Evolutionary conservation across 2,113 vertebrate genomes (phyloP).

Genomic region (Zosterops hypoxanthus): DNA sequence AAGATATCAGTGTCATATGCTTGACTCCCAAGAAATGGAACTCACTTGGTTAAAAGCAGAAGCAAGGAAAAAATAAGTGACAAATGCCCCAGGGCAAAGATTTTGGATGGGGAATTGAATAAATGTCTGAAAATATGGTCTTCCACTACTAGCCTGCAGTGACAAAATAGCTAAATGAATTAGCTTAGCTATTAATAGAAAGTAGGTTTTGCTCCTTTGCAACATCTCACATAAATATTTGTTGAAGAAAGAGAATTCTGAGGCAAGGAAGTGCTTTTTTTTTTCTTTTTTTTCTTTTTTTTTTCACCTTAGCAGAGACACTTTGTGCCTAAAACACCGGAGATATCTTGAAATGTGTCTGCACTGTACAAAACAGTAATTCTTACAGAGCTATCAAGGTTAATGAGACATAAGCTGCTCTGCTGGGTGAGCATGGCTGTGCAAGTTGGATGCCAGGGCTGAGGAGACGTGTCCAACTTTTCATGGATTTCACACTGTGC

Average conservation of each 20-base stretch:
- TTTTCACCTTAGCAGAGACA: background rate
- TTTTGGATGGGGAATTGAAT: background rate
- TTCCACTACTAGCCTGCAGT: background rate
- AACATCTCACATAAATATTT: background rate
- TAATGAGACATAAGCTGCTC: conserved; percentile 22
- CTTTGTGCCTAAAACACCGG: background rate
- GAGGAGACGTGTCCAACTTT: background rate
- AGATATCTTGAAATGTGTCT: background rate
- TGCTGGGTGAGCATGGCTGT: background rate
- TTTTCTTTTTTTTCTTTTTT: background rate
- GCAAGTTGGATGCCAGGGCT: background rate
- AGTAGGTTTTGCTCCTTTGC: background rate
- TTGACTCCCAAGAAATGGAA: background rate
- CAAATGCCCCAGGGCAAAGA: background rate
- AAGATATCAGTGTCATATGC: background rate
- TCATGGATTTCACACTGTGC: background rate
- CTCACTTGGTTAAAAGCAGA: background rate
- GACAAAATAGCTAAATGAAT: background rate
- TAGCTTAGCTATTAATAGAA: conserved; percentile 1
- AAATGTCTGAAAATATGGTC: background rate
- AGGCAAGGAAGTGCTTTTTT: background rate
- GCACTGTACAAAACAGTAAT: background rate
- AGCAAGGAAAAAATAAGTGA: background rate
- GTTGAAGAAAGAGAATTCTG: background rate
- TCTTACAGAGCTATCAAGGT: conserved; percentile 27